phyloP scores from a whole-genome alignment of 2,113 vertebrate genomes.

The Leuciscus idus region DNA sequence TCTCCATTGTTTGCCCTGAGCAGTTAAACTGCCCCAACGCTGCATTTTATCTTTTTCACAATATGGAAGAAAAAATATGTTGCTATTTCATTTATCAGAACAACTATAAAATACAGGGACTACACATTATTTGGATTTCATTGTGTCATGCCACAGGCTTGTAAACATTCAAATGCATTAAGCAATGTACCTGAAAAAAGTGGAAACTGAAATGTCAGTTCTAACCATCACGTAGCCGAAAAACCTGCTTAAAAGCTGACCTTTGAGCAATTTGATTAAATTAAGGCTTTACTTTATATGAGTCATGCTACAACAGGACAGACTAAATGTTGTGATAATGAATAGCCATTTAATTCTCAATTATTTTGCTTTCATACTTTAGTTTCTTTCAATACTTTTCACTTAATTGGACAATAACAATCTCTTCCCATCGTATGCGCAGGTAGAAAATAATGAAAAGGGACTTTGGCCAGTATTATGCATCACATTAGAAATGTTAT shows the following conservation, averaged over 20 bases:
- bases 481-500: neutral
- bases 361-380: neutral
- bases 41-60: too few relatives aligned
- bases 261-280: neutral
- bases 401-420: constrained; percentile 4
- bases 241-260: neutral
- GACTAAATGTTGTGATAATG: too few relatives aligned
- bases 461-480: neutral
- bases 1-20: too few relatives aligned
- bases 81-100: too few relatives aligned
- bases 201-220: too few relatives aligned
- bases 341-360: neutral
- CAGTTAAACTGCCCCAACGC: too few relatives aligned
- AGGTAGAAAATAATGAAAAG: neutral
- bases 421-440: neutral
- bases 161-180: neutral
- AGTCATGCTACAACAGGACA: neutral
- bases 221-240: too few relatives aligned
- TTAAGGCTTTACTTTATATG: neutral
- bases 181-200: neutral
- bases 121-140: neutral
- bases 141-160: neutral
- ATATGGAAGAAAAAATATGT: too few relatives aligned
- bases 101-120: too few relatives aligned
- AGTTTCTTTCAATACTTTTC: neutral